Base-by-base conservation (phyloP, 2,797 vertebrate species). In the Pogonophryne albipinna region DNA sequence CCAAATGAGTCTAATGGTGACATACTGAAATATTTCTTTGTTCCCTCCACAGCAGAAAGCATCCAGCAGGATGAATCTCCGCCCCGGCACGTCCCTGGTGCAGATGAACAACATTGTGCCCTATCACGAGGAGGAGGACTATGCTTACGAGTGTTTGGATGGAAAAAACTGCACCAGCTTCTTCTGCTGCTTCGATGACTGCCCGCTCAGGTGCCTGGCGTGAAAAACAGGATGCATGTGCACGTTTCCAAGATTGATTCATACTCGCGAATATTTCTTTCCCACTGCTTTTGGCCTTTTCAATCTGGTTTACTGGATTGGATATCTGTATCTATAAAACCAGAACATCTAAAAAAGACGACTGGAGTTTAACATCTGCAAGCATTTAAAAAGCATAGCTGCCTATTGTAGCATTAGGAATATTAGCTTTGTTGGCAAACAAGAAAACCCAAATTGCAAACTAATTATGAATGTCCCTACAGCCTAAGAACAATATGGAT, bases 131-230 rank as follows among this genome's bases (percentile, higher is more conserved):
- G 95, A 91, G 41, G 95, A 96, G 15, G 96, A 96, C 88, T 96
- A 95, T 44, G 94, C 95, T 10, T 98, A 98, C 2, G 97, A 98
- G 63, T 99, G 97, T 85, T 88, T 99, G 90, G 97, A 99, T 56
- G 98, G 98, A 50, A 99, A 99, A 92, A 96, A 99, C 87, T 99
- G 98, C 42, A 84, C 96, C 83, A 97, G 97, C 89, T 99, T 99
- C 92, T 99, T 99, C 87, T 99, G 97, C 85, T 99, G 98, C 91
- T 98, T 99, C 42, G 98, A 98, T 41, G 98, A 99, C 89, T 98
- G 97, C 83, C 83, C 97, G 96, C 83, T 95, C 97, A 6, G 98
- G 98, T 49, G 96, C 96, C 4, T 99, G 98, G 98, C 94, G 97
- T 44, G 96, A 98, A 98, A 87, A 98, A 98, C 89, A 93, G 97